Evolutionary conservation across 2,888 invertebrate genomes (phyloP), one percentile per base, ranked within the genome.

Genomic region (Aleiodes alternator): DNA sequence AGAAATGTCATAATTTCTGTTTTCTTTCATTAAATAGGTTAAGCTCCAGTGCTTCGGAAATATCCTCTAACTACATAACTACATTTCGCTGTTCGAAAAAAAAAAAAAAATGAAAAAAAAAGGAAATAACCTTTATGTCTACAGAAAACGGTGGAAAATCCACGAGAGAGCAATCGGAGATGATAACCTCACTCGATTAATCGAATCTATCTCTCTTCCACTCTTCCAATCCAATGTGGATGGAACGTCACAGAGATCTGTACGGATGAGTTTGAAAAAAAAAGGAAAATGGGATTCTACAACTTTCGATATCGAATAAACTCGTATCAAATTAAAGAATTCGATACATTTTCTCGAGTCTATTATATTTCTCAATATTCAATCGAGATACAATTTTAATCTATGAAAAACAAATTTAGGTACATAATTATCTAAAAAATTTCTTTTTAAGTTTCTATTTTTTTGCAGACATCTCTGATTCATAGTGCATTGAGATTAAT

Each of bases 111-210:
- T 12, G 3, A 55, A 55, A 55, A 8, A 55, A 55, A 16, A 23
- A 9, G 48, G 12, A 64, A 64, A 64, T 38, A 14, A n/a, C 7
- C 55, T 55, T n/a, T n/a, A 55, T 55, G 43, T 43, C 43, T 43
- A 43, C 43, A 9, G 43, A 9, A 43, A 43, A 8, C 23, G 11
- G 23, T 38, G 23, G 43, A 64, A 64, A 43, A 64, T 23, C 43
- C 43, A 11, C 11, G 14, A n/a, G 12, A 12, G 48, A 64, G 48
- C 64, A 64, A 64, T 64, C 48, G 64, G 43, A 43, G 64, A 64
- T 64, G 64, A 64, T 64, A 64, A 64, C 64, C 64, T 64, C 23
- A 9, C 64, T 43, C 64, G 64, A 64, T 64, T 64, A 64, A 64
- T 64, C 64, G 16, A 64, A 64, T 64, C 64, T 43, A 64, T 64